Conservation (phyloP, 2,888 invertebrate species). For the Lycia hirtaria region DNA sequence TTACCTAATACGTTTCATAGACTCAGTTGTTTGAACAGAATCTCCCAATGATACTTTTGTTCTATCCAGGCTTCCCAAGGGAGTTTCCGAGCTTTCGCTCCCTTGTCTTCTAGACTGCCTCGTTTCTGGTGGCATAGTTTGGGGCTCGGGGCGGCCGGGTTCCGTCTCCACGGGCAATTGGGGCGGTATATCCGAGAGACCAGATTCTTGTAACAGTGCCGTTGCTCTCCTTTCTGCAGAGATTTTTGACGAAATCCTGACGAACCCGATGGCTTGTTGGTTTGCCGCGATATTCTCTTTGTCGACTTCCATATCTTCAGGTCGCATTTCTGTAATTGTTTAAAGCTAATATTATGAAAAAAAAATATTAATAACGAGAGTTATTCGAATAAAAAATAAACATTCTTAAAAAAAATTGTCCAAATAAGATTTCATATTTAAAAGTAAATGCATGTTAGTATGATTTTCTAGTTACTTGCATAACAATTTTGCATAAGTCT, state of each 20-base stretch:
- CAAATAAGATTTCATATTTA: too few relatives aligned
- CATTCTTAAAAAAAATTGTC: too few relatives aligned
- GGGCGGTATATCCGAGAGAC: constrained; percentile 56
- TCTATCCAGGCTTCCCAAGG: constrained; percentile 71
- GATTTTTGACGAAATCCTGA: constrained; percentile 1
- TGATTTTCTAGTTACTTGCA: too few relatives aligned
- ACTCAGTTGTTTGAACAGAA: constrained; percentile 67
- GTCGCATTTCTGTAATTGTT: constrained; percentile 43
- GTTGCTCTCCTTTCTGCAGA: constrained; percentile 50
- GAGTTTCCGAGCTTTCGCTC: constrained; percentile 65
- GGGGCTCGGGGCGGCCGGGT: too few relatives aligned
- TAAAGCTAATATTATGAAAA: not conserved
- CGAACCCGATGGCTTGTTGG: constrained; percentile 32
- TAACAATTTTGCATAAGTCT: too few relatives aligned
- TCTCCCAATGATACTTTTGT: constrained; percentile 77
- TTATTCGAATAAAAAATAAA: too few relatives aligned
- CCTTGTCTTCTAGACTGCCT: constrained; percentile 31
- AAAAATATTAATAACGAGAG: not conserved
- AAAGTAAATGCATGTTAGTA: too few relatives aligned
- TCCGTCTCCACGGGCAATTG: constrained; percentile 10
- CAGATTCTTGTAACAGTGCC: constrained; percentile 61
- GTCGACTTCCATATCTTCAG: constrained; percentile 40
- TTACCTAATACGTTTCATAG: constrained; percentile 66
- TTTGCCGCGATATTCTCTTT: constrained; percentile 66
- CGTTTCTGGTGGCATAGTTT: constrained; percentile 21